A percentile compares a stretch with the other conserved stretches of the same genome.
Evolutionary conservation across 1,140 invertebrate species (phyloP).

Genomic region (Drosophila erecta): DNA sequence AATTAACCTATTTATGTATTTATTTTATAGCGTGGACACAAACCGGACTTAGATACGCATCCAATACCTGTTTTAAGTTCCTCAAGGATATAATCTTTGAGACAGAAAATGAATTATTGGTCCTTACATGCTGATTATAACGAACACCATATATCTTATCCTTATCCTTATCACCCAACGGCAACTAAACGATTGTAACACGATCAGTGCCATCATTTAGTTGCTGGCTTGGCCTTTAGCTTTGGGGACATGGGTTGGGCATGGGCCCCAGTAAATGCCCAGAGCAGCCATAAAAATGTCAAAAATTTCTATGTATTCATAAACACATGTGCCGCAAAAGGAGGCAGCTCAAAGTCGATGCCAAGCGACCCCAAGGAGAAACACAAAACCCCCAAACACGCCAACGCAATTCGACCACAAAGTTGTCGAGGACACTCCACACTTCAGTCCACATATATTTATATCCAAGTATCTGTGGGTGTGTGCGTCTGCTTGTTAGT

Average conservation of each 20-base stretch:
- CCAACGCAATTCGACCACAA: slow-evolving; percentile 53
- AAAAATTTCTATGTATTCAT: slow-evolving; percentile 75
- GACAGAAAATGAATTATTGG: neutral
- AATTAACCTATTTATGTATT: too few species aligned
- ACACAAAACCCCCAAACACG: slow-evolving; percentile 60
- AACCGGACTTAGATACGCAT: too few species aligned
- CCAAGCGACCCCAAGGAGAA: slow-evolving; percentile 51
- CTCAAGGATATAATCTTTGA: too few species aligned
- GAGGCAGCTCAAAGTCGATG: slow-evolving; percentile 21
- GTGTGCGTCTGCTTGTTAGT: slow-evolving; percentile 39
- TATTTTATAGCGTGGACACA: too few species aligned
- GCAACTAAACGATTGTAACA: slow-evolving; percentile 43
- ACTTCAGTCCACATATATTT: slow-evolving; percentile 37
- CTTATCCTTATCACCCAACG: slow-evolving; percentile 23
- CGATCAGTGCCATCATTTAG: slow-evolving; percentile 46
- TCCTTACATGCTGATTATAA: neutral
- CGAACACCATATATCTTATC: neutral
- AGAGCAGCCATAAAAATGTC: slow-evolving; percentile 76
- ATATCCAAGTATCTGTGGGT: slow-evolving; percentile 6
- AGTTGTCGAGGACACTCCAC: slow-evolving; percentile 45
- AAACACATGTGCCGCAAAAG: slow-evolving; percentile 67
- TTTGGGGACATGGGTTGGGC: slow-evolving; percentile 17
- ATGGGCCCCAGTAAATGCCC: slow-evolving; percentile 29
- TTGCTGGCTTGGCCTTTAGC: neutral
- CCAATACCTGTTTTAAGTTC: too few species aligned